Percentiles rank a stretch among this genome's conserved stretches.
Conservation (phyloP, 2,797 vertebrate genomes). For the Gobionotothen gibberifrons region DNA sequence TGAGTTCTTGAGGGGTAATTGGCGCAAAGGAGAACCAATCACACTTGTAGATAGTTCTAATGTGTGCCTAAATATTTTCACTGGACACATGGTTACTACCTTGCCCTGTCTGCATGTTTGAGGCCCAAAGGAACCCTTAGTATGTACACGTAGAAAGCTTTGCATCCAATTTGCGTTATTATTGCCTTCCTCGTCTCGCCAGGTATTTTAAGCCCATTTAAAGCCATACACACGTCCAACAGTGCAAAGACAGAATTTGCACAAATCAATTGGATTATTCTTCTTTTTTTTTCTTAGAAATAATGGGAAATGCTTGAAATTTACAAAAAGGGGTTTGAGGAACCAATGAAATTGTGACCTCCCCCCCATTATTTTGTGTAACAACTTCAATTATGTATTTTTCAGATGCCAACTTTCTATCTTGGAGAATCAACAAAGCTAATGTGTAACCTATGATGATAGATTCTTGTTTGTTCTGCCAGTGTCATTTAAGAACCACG, state of each 20-base stretch:
- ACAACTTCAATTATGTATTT: conserved; percentile 72
- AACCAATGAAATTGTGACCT: conserved; percentile 50
- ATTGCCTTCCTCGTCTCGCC: conserved; percentile 48
- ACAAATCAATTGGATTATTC: conserved; percentile 46
- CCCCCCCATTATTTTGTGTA: conserved; percentile 66
- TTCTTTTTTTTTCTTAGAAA: conserved; percentile 31
- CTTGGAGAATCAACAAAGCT: conserved; percentile 56
- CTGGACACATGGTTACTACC: conserved; percentile 45
- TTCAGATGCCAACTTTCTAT: conserved; percentile 76
- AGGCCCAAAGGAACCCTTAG: conserved; percentile 42
- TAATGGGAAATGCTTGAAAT: conserved; percentile 66
- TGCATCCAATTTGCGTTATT: conserved; percentile 53
- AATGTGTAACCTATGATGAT: conserved; percentile 54
- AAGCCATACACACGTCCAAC: conserved; percentile 66
- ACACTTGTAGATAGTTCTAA: conserved; percentile 50
- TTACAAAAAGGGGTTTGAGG: conserved; percentile 43
- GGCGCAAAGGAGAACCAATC: conserved; percentile 34
- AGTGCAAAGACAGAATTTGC: conserved; percentile 49
- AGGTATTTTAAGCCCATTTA: conserved; percentile 73
- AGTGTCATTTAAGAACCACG: conserved; percentile 48
- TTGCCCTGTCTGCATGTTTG: conserved; percentile 56
- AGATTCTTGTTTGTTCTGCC: conserved; percentile 27
- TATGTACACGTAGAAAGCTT: conserved; percentile 55
- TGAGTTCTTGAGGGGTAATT: conserved; percentile 21
- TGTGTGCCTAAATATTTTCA: conserved; percentile 55